Evolutionary conservation across 2,113 vertebrate species (phyloP).

Genomic region (Ailurus styani): DNA sequence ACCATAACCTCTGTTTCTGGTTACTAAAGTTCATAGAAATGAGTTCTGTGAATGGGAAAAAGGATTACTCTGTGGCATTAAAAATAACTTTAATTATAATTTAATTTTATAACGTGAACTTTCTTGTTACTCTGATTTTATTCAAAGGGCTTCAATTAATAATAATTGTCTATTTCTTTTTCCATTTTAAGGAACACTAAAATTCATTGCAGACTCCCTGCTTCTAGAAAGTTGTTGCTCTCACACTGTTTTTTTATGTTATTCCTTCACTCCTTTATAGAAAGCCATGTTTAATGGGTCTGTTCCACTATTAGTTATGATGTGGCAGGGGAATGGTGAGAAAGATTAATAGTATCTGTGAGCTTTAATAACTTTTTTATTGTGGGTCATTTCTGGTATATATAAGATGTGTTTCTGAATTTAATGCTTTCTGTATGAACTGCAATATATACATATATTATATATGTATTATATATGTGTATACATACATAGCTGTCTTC

Average conservation of each 20-base stretch:
- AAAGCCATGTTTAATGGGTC: neutral
- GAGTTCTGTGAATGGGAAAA: neutral
- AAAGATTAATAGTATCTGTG: neutral
- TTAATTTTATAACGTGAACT: neutral
- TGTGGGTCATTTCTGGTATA: neutral
- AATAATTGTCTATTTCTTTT: neutral
- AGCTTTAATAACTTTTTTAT: neutral
- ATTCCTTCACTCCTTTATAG: neutral
- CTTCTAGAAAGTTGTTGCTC: neutral
- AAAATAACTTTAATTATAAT: constrained; percentile 9
- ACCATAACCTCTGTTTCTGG: neutral
- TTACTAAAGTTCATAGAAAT: neutral
- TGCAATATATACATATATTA: no score
- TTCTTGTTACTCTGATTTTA: neutral
- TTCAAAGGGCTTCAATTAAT: neutral
- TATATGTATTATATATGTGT: no score
- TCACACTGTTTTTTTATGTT: neutral
- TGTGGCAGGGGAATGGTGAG: neutral
- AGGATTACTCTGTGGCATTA: neutral
- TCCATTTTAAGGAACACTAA: neutral
- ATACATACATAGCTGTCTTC: neutral
- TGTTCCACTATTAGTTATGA: neutral
- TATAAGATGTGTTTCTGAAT: neutral
- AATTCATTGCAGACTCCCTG: neutral
- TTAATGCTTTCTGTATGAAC: neutral